These are phyloP conservation scores for Ophiodon elongatus DNA, from an alignment of 2,113 vertebrate genomes.

Conservation along the genomic window DNA sequence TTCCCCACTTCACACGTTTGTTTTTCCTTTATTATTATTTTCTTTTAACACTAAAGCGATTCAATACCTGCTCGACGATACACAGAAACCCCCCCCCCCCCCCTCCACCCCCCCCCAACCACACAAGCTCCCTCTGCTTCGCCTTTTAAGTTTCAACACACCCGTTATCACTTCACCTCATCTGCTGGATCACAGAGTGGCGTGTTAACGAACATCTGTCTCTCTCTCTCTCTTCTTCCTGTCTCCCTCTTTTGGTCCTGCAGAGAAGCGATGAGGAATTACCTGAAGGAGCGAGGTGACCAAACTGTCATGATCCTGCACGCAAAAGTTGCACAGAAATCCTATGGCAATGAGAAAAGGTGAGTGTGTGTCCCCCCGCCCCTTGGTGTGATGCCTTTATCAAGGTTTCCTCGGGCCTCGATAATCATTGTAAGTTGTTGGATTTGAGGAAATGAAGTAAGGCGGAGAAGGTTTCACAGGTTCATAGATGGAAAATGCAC, in stretches of 20 bases:
- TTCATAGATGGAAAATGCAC: background rate
- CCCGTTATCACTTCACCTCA: constrained; percentile 14
- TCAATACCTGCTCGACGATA: background rate
- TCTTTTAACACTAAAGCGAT: background rate
- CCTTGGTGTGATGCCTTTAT: background rate
- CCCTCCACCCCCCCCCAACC: background rate
- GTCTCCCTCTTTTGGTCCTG: constrained; percentile 13
- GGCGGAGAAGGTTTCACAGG: background rate
- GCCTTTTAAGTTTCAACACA: constrained; percentile 1
- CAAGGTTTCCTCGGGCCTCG: background rate
- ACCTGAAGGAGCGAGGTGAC: constrained; percentile 99
- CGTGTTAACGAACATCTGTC: background rate
- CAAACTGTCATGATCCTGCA: constrained; percentile 99
- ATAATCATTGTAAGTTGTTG: background rate
- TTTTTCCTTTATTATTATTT: background rate
- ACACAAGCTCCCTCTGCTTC: background rate
- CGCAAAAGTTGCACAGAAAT: constrained; percentile 99
- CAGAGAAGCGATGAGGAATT: constrained; percentile 99
- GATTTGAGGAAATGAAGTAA: background rate
- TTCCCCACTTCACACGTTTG: background rate
- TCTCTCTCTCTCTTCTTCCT: background rate
- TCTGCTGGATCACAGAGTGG: background rate
- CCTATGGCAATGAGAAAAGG: constrained; percentile 99
- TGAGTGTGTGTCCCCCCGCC: constrained; percentile 62
- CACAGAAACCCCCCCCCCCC: background rate